These are phyloP conservation scores for Macrotrachela quadricornifera DNA, from an alignment of 1,140 invertebrate genomes.

Conservation along the genomic window DNA sequence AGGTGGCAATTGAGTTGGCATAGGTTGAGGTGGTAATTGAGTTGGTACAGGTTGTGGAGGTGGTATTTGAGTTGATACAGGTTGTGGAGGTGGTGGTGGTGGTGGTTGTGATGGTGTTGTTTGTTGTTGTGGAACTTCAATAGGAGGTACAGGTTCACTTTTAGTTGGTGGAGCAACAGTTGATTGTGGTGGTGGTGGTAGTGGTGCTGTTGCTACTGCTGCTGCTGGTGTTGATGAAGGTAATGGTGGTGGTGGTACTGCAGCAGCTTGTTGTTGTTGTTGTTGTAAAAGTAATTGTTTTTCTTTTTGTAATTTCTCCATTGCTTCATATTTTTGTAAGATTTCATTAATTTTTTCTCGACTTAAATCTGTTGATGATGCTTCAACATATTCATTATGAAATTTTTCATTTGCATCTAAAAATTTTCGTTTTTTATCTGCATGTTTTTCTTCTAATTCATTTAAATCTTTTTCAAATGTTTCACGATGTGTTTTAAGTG, in stretches of 20 bases:
- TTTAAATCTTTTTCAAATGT: constrained; percentile 81
- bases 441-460: constrained; percentile 89
- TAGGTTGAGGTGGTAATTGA: too few species aligned
- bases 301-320: constrained; percentile 5
- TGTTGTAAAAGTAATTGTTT: neutral
- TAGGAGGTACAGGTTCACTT: neutral
- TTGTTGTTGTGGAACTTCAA: neutral
- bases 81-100: neutral
- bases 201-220: neutral
- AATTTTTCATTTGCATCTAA: constrained; percentile 75
- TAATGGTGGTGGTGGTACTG: neutral
- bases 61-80: neutral
- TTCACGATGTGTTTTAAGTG: constrained; percentile 85
- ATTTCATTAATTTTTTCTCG: constrained; percentile 1
- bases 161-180: neutral
- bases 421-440: constrained; percentile 81
- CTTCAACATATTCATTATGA: constrained; percentile 51
- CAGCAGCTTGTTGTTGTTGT: neutral
- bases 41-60: too few species aligned
- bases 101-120: neutral
- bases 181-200: neutral
- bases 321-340: constrained; percentile 1
- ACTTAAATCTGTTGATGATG: neutral
- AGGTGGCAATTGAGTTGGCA: too few species aligned
- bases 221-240: neutral